Base-by-base conservation (phyloP, 2,797 vertebrate species). In the Karalla daura region DNA sequence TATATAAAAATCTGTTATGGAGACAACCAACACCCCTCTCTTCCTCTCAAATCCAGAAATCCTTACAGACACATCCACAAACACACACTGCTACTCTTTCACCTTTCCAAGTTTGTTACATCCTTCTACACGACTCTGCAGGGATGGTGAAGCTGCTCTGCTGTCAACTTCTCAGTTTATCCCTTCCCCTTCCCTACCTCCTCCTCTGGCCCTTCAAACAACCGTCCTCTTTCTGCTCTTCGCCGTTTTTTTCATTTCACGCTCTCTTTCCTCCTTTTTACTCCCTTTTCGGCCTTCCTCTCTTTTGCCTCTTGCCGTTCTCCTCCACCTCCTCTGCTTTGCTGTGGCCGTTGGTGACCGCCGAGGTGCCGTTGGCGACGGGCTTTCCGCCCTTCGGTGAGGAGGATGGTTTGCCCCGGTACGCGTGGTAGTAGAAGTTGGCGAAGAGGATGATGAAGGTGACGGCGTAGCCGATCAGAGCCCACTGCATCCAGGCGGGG, bases 401-500 rank as follows among this genome's bases (percentile, higher is more conserved):
- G 11, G 58, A 88, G 79, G 91, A 94, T 24, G 97, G 97, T 70
- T 95, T 92, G 70, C 95, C 40, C 32, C 93, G 91, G 88, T 99
- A 99, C 44, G 98, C 98, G 88, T 95, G 96, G 89, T 96, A 95
- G 90, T 99, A 99, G 93, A 99, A 99, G 92, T 99, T 98, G 86
- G 94, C 97, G 55, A 99, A 99, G 60, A 99, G 95, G 79, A 97
- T 87, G 88, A 99, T 99, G 92, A 99, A 99, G 78, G 96, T 97
- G 88, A 96, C 88, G 0, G 98, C 96, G 10, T 99, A 99, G 87
- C 90, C 94, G 33, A 99, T 98, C 30, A 99, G 93, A 66, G 96
- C 94, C 97, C 98, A 99, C 90, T 99, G 98, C 98, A 99, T 99
- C 98, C 98, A 99, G 70, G 94, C 95, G 40, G 98, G 98, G 92